Percentiles rank a stretch among this genome's conserved stretches.
These are phyloP conservation scores for Crioceris asparagi DNA, from an alignment of 2,888 invertebrate species.

Conservation along the genomic window DNA sequence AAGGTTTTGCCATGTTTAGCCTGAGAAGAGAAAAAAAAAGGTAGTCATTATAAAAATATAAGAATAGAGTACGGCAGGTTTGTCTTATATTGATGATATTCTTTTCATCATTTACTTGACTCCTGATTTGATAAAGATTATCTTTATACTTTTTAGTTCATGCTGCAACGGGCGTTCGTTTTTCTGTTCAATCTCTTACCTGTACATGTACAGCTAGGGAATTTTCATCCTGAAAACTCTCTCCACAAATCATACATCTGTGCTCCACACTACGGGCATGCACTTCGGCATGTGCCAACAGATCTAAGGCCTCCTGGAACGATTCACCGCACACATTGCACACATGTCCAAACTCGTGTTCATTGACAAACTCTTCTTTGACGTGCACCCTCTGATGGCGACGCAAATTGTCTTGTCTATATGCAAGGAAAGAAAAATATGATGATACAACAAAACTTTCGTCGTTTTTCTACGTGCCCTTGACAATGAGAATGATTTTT, in stretches of 20 bases:
- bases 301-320: constrained; percentile 63
- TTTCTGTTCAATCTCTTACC: constrained; percentile 11
- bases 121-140: no score
- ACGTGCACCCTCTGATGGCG: constrained; percentile 47
- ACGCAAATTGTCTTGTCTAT: constrained; percentile 59
- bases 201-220: constrained; percentile 52
- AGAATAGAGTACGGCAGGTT: no score
- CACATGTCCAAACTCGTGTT: constrained; percentile 47
- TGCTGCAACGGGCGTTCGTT: no score
- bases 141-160: no score
- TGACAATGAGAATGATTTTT: not conserved
- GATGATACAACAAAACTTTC: not conserved
- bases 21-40: constrained; percentile 21
- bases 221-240: constrained; percentile 50
- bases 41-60: no score
- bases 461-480: not conserved
- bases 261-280: constrained; percentile 54
- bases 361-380: constrained; percentile 37
- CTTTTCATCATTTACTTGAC: no score
- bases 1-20: constrained; percentile 49
- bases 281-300: constrained; percentile 68
- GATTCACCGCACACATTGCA: constrained; percentile 73
- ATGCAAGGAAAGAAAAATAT: no score
- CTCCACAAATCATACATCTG: constrained; percentile 55
- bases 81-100: no score